phyloP scores from a whole-genome alignment of 2,888 invertebrate genomes.

The Spicauda simplicius region DNA sequence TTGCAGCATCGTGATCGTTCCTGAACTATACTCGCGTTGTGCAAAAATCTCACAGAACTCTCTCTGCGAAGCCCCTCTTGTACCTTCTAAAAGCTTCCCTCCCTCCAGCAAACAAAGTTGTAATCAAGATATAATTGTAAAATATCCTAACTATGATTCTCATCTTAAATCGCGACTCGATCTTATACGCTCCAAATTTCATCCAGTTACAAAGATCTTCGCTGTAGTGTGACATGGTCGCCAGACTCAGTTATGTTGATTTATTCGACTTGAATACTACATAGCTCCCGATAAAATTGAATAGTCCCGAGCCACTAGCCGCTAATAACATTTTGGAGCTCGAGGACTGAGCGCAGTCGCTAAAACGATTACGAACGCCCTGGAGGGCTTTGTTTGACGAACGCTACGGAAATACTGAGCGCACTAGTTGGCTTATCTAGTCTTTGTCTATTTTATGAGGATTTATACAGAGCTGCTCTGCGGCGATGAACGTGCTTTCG shows the following conservation, averaged over 20 bases:
- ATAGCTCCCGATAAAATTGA: slow-evolving; percentile 30
- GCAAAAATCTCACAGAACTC: too few relatives aligned
- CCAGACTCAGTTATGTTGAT: background rate
- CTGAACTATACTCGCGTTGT: too few relatives aligned
- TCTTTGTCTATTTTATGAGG: slow-evolving; percentile 20
- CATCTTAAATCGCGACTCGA: too few relatives aligned
- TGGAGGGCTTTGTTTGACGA: slow-evolving; percentile 28
- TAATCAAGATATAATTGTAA: too few relatives aligned
- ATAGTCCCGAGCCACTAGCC: slow-evolving; percentile 32
- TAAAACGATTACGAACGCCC: slow-evolving; percentile 47
- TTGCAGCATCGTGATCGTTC: too few relatives aligned
- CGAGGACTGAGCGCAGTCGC: slow-evolving; percentile 34
- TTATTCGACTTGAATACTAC: slow-evolving; percentile 8
- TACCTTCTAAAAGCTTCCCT: too few relatives aligned
- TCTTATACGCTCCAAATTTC: too few relatives aligned
- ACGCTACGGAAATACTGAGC: slow-evolving; percentile 22
- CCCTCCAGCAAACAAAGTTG: too few relatives aligned
- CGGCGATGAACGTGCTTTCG: slow-evolving; percentile 4
- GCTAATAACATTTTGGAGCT: slow-evolving; percentile 31
- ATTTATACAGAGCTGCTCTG: slow-evolving; percentile 20
- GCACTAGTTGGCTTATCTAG: slow-evolving; percentile 26
- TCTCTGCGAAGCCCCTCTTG: too few relatives aligned
- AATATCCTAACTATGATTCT: too few relatives aligned
- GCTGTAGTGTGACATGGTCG: too few relatives aligned
- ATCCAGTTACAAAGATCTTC: too few relatives aligned